Evolutionary conservation across 2,888 invertebrate species (phyloP), one percentile per base, ranked within the genome.

Genomic region (Agrilus mali): DNA sequence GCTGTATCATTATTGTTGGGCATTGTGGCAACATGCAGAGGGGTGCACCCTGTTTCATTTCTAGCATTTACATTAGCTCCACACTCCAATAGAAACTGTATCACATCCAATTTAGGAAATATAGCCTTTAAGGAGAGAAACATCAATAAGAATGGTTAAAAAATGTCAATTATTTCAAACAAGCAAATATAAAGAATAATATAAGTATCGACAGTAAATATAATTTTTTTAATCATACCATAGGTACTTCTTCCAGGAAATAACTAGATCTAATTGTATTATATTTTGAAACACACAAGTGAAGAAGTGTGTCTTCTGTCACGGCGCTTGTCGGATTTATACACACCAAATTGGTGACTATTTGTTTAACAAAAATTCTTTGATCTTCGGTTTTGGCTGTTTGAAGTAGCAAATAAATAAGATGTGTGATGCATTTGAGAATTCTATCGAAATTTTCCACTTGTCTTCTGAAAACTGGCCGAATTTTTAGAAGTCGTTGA

Each of bases 361-460:
- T 57, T 42, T 66, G 57, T 22, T 53, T 63, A 2, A 73, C 72
- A 40, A 65, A 51, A 38, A 61, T 57, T 48, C 67, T 70, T 50
- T 78, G 71, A 40, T 71, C 70, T 14, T 63, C 61, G 3, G 71
- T 68, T 47, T 67, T 66, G 42, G 74, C 74, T 47, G 80, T 80
- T 57, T 73, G 74, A 46, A 77, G 67, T 61, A 86, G 69, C 55
- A 88, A 67, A 63, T 78, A 80, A 50, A 86, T 76, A 43, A 88
- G 72, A 66, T 88, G 86, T 8, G 84, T 81, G 36, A 82, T 73
- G 63, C 87, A 86, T 60, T 83, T 84, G 55, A 90, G 70, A 48
- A 80, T 80, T 58, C 83, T 79, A 67, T 89, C 87, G 61, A 82
- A 86, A 66, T 81, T 81, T 57, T 86, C 87, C 53, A 82, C 79